A percentile compares a stretch with the other conserved stretches of the same genome.
These are phyloP conservation scores for Protonemura montana DNA, from an alignment of 2,888 invertebrate genomes.

Conservation along the genomic window DNA sequence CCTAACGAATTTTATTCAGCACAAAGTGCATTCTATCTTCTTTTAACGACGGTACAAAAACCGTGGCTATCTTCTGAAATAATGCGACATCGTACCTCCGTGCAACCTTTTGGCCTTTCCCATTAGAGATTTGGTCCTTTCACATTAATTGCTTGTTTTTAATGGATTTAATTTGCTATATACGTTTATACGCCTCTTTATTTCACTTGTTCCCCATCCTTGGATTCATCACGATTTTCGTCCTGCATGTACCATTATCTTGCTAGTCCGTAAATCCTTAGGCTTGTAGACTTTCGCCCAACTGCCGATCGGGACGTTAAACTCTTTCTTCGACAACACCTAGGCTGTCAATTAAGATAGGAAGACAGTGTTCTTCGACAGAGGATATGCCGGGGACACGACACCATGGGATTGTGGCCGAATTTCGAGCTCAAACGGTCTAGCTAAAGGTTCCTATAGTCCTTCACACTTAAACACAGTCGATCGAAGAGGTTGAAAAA, in stretches of 20 bases:
- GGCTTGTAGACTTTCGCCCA: slow-evolving; percentile 16
- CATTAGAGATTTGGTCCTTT: slow-evolving; percentile 8
- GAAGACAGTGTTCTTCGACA: slow-evolving; percentile 17
- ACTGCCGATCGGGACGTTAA: not conserved
- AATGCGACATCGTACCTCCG: not conserved
- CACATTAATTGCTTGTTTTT: slow-evolving; percentile 31
- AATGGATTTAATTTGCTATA: slow-evolving; percentile 37
- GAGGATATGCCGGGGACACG: not conserved
- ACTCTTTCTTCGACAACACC: slow-evolving; percentile 44
- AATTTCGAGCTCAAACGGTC: too few relatives aligned
- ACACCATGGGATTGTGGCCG: not conserved
- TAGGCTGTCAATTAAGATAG: slow-evolving; percentile 46
- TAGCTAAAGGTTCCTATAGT: too few relatives aligned
- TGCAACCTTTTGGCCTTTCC: slow-evolving; percentile 29
- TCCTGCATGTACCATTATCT: not conserved
- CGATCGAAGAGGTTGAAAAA: too few relatives aligned
- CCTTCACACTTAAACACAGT: too few relatives aligned
- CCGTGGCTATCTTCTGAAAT: not conserved
- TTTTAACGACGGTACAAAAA: not conserved
- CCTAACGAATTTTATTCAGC: not conserved
- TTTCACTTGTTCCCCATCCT: slow-evolving; percentile 13
- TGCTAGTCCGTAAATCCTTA: not conserved
- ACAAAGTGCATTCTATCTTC: not conserved
- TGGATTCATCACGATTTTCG: slow-evolving; percentile 30
- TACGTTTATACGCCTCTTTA: slow-evolving; percentile 9